A percentile compares a stretch with the other conserved stretches of the same genome.
Evolutionary conservation across 1,140 invertebrate genomes (phyloP).

Genomic region (Drosophila setifemur): DNA sequence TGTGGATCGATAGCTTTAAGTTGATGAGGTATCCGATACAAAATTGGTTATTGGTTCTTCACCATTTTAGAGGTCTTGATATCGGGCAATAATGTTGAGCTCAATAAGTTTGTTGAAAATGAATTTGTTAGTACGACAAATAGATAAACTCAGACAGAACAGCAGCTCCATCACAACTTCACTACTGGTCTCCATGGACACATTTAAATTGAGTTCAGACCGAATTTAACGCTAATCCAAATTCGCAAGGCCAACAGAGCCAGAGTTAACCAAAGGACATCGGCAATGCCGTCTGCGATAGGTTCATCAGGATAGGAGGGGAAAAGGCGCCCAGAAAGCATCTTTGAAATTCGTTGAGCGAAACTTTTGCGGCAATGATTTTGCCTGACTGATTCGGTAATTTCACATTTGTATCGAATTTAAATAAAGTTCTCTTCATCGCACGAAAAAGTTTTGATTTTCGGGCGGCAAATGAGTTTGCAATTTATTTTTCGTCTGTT

Average conservation of each 20-base stretch:
- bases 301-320: neutral
- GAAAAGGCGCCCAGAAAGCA: constrained; percentile 10
- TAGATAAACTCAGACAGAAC: constrained; percentile 3
- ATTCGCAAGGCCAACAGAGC: neutral
- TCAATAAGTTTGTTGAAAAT: too few relatives aligned
- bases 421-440: constrained; percentile 44
- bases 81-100: too few relatives aligned
- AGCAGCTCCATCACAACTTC: constrained; percentile 9
- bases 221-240: neutral
- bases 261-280: constrained; percentile 29
- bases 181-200: constrained; percentile 63
- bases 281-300: constrained; percentile 23
- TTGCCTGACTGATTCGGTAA: constrained; percentile 49
- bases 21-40: too few relatives aligned
- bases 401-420: constrained; percentile 54
- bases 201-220: constrained; percentile 50
- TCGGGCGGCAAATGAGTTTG: constrained; percentile 68
- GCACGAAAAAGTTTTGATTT: constrained; percentile 48
- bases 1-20: too few relatives aligned
- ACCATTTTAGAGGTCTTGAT: too few relatives aligned
- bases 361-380: constrained; percentile 48
- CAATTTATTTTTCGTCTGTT: constrained; percentile 57
- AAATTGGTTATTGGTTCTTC: too few relatives aligned
- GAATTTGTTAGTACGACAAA: neutral
- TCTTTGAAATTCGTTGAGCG: constrained; percentile 54